A percentile compares a stretch with the other conserved stretches of the same genome.
Conservation (phyloP, 2,888 invertebrate species). For the Mechanitis messenoides region DNA sequence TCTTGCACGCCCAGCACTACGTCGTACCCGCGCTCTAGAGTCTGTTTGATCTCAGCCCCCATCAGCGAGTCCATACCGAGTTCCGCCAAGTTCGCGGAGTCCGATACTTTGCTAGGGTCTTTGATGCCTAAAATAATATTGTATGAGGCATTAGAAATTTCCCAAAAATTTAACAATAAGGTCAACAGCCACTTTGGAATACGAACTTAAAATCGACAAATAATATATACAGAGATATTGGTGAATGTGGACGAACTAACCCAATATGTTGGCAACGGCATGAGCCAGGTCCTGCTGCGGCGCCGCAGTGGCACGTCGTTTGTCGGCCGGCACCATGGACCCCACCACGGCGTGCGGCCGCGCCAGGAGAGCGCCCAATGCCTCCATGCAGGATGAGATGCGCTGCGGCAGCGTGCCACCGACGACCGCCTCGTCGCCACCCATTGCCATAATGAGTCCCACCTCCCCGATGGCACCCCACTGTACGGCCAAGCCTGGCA, state of each 20-base stretch:
- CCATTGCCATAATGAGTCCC: slow-evolving; percentile 93
- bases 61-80: slow-evolving; percentile 98
- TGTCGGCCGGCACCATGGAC: slow-evolving; percentile 92
- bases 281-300: slow-evolving; percentile 79
- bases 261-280: slow-evolving; percentile 91
- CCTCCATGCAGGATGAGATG: slow-evolving; percentile 92
- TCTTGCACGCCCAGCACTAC: slow-evolving; percentile 93
- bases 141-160: background rate
- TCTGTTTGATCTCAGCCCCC: slow-evolving; percentile 99
- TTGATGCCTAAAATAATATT: slow-evolving; percentile 80
- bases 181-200: no score
- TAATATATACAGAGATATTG: background rate
- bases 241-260: slow-evolving; percentile 46
- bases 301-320: slow-evolving; percentile 78
- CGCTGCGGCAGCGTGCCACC: slow-evolving; percentile 98
- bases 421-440: slow-evolving; percentile 91
- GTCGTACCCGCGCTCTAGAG: slow-evolving; percentile 94
- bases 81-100: slow-evolving; percentile 89
- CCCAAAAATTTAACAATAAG: no score
- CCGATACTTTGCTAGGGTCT: slow-evolving; percentile 85
- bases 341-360: slow-evolving; percentile 89
- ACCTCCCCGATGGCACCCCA: slow-evolving; percentile 99
- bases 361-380: slow-evolving; percentile 93
- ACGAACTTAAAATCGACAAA: background rate
- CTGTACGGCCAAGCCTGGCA: slow-evolving; percentile 94